Evolutionary conservation across 1,140 invertebrate genomes (phyloP).

Genomic region (Aethina tumida): DNA sequence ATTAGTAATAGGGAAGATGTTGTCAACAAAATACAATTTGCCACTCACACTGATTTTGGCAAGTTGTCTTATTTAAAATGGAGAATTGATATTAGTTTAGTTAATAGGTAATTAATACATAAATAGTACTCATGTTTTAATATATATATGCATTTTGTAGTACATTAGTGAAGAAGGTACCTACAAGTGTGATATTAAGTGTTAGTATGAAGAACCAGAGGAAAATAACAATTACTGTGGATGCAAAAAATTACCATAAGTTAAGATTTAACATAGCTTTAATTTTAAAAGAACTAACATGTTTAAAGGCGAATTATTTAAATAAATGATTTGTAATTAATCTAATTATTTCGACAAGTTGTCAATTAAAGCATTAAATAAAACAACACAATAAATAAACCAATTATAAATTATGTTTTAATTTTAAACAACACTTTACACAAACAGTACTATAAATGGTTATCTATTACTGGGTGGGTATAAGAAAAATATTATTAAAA

Average conservation of each 20-base stretch:
- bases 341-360: constrained; percentile 4
- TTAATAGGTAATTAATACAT: constrained; percentile 15
- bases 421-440: constrained; percentile 8
- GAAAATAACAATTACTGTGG: constrained; percentile 19
- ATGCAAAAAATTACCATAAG: constrained; percentile 23
- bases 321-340: constrained; percentile 6
- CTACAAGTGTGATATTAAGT: constrained; percentile 18
- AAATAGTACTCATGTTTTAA: constrained; percentile 4
- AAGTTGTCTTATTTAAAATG: constrained; percentile 22
- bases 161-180: constrained; percentile 14
- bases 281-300: constrained; percentile 22
- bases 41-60: constrained; percentile 15
- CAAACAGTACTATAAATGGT: constrained; percentile 5
- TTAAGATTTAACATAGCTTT: constrained; percentile 26
- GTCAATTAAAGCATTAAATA: constrained; percentile 5
- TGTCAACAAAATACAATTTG: constrained; percentile 15
- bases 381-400: background rate
- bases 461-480: background rate
- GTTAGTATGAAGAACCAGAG: constrained; percentile 22
- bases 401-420: constrained; percentile 7
- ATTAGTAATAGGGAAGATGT: constrained; percentile 17
- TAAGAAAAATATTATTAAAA: constrained; percentile 2
- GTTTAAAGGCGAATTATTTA: constrained; percentile 8
- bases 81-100: constrained; percentile 28
- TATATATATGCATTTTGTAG: constrained; percentile 16